phyloP scores from a whole-genome alignment of 2,888 invertebrate genomes.

The Clunio marinus region DNA sequence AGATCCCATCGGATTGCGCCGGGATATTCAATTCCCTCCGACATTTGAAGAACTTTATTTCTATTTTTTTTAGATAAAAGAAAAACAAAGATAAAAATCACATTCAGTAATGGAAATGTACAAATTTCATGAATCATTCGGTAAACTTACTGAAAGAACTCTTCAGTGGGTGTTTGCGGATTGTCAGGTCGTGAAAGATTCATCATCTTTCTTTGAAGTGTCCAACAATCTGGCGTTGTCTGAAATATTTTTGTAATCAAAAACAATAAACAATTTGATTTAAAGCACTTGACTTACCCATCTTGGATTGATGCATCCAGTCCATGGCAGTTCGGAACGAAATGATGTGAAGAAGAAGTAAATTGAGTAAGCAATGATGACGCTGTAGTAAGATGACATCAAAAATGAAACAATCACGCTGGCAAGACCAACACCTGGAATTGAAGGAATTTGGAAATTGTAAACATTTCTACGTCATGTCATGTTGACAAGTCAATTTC shows the following conservation, averaged over 20 bases:
- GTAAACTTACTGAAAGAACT: constrained; percentile 79
- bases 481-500: no score
- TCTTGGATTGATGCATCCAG: constrained; percentile 69
- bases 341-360: constrained; percentile 91
- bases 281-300: neutral
- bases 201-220: constrained; percentile 55
- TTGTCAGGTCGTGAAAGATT: constrained; percentile 61
- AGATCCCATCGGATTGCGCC: constrained; percentile 83
- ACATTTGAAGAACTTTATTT: constrained; percentile 79
- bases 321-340: constrained; percentile 84
- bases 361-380: constrained; percentile 90
- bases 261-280: constrained; percentile 45
- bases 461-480: no score
- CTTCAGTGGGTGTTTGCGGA: constrained; percentile 82
- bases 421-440: constrained; percentile 85
- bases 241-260: constrained; percentile 50
- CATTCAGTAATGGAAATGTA: constrained; percentile 38
- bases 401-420: constrained; percentile 92
- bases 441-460: no score
- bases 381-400: constrained; percentile 93
- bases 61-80: constrained; percentile 58
- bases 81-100: constrained; percentile 5
- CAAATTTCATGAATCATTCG: no score
- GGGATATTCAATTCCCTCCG: constrained; percentile 75
- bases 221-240: constrained; percentile 84